These are phyloP conservation scores for Leptatherina wallacei DNA, from an alignment of 2,797 vertebrate genomes.

Conservation along the genomic window DNA sequence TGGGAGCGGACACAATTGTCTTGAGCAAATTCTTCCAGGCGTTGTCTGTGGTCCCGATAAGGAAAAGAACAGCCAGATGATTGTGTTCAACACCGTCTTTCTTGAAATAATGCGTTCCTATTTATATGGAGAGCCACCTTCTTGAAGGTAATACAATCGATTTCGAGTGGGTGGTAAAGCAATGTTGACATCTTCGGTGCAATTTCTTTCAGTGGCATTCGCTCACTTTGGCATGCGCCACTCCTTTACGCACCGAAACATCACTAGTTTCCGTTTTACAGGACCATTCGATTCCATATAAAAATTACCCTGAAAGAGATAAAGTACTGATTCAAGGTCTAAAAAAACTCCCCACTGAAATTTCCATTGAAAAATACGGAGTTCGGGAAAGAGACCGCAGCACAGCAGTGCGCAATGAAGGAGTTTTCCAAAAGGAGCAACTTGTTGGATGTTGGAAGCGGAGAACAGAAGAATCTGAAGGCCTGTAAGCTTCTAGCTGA, in stretches of 20 bases:
- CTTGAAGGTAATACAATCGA: conserved; percentile 89
- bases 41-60: conserved; percentile 61
- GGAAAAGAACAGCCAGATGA: conserved; percentile 68
- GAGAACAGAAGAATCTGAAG: conserved; percentile 54
- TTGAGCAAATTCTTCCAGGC: conserved; percentile 67
- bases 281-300: conserved; percentile 20
- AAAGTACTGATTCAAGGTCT: not conserved
- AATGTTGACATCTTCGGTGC: conserved; percentile 87
- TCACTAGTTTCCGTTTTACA: conserved; percentile 37
- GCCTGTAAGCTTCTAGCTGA: conserved; percentile 64
- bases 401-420: conserved; percentile 30
- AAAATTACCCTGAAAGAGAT: conserved; percentile 15
- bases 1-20: conserved; percentile 64
- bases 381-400: not conserved
- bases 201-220: conserved; percentile 79
- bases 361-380: conserved; percentile 25
- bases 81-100: conserved; percentile 75
- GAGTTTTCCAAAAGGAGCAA: conserved; percentile 54
- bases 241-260: conserved; percentile 77
- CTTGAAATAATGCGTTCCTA: conserved; percentile 84
- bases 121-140: conserved; percentile 87
- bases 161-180: conserved; percentile 92
- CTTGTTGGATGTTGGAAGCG: conserved; percentile 65
- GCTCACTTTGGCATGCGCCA: conserved; percentile 84
- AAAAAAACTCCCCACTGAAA: conserved; percentile 3